Percentiles rank a stretch among this genome's conserved stretches.
phyloP scores from a whole-genome alignment of 2,113 vertebrate species.

The Campylorhamphus procurvoides region DNA sequence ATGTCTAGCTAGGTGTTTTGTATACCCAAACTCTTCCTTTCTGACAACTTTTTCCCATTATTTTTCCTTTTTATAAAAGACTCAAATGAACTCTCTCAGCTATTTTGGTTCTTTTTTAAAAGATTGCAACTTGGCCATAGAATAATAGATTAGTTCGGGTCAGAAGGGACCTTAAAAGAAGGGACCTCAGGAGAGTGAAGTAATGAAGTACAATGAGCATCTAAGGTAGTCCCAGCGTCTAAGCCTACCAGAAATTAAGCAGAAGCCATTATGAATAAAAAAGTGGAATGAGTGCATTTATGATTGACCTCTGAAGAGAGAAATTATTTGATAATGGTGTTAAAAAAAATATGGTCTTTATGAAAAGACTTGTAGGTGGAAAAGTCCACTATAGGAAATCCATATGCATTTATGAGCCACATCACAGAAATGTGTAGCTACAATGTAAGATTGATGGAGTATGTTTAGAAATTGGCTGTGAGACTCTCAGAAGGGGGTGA shows the following conservation, averaged over 20 bases:
- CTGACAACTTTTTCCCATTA: not conserved
- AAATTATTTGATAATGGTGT: not conserved
- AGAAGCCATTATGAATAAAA: not conserved
- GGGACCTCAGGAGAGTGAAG: not conserved
- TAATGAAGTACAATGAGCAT: not conserved
- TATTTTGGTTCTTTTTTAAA: not conserved
- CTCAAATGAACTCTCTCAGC: not conserved
- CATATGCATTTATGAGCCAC: not conserved
- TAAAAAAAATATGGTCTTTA: not conserved
- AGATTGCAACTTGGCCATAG: not conserved
- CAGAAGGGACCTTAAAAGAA: not conserved
- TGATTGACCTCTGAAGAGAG: constrained; percentile 7
- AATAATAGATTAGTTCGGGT: not conserved
- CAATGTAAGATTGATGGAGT: not conserved
- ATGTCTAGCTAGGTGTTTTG: not conserved
- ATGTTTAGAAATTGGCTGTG: not conserved
- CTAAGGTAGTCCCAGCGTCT: not conserved
- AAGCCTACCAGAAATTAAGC: not conserved
- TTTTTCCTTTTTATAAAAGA: not conserved
- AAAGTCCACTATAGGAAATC: not conserved
- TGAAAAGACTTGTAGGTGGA: not conserved
- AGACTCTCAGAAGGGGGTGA: not conserved
- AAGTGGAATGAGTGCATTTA: not conserved
- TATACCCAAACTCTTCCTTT: not conserved
- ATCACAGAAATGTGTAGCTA: not conserved